Conservation (phyloP, 2,888 invertebrate genomes). For the Acanthoscelides obtectus region DNA sequence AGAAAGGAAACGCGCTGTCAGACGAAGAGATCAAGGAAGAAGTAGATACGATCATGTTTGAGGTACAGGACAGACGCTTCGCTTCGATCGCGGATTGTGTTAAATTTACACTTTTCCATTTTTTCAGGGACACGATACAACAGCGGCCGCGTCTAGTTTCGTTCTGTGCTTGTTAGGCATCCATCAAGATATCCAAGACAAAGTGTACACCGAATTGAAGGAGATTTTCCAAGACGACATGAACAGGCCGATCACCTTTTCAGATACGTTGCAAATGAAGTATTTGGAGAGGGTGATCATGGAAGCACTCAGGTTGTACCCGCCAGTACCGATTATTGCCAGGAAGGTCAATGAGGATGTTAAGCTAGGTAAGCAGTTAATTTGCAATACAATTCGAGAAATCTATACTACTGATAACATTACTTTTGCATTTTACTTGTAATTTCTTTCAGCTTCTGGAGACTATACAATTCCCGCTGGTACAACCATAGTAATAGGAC, state of each 20-base stretch:
- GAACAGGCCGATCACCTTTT: slow-evolving; percentile 71
- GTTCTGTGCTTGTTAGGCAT: slow-evolving; percentile 73
- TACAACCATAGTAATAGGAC: slow-evolving; percentile 63
- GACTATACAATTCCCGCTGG: slow-evolving; percentile 65
- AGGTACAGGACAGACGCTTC: slow-evolving; percentile 50
- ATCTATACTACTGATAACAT: neutral
- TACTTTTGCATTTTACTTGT: neutral
- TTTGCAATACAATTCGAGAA: neutral
- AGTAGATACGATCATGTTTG: slow-evolving; percentile 83
- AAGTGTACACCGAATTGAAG: slow-evolving; percentile 65
- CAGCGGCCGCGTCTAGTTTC: slow-evolving; percentile 77
- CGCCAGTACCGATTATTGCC: slow-evolving; percentile 75
- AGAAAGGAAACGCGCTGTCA: slow-evolving; percentile 13
- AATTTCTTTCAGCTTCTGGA: slow-evolving; percentile 51
- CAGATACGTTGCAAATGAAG: slow-evolving; percentile 82
- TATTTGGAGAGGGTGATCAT: slow-evolving; percentile 76
- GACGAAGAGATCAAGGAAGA: slow-evolving; percentile 63
- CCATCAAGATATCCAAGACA: slow-evolving; percentile 68
- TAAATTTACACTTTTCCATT: no score
- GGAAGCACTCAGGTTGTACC: slow-evolving; percentile 75
- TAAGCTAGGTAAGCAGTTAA: slow-evolving; percentile 54
- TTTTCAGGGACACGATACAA: slow-evolving; percentile 67
- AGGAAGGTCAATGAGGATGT: slow-evolving; percentile 68
- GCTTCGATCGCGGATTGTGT: neutral
- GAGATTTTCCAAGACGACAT: slow-evolving; percentile 68